phyloP scores from a whole-genome alignment of 2,888 invertebrate species.

The Neria commutata region DNA sequence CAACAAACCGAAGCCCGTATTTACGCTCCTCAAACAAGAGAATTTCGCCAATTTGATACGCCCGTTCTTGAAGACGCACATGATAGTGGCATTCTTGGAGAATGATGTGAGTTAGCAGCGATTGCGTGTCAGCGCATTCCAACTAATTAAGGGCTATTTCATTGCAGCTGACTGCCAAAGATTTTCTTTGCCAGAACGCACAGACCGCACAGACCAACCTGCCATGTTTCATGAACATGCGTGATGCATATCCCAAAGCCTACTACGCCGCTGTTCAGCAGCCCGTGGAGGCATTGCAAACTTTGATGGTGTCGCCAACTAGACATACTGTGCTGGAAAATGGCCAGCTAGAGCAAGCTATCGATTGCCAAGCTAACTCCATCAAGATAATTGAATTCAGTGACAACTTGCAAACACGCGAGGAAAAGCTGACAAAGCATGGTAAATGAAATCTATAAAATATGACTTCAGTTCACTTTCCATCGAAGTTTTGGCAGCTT shows the following conservation, averaged over 20 bases:
- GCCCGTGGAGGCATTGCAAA: slow-evolving; percentile 28
- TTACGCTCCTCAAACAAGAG: slow-evolving; percentile 12
- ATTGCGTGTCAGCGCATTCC: too few species aligned
- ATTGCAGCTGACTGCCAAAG: slow-evolving; percentile 32
- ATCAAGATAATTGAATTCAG: background rate
- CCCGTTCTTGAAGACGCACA: background rate
- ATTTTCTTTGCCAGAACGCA: slow-evolving; percentile 31
- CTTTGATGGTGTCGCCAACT: background rate
- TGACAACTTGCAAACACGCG: background rate
- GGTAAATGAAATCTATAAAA: background rate
- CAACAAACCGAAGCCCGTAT: background rate
- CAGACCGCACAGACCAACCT: slow-evolving; percentile 14
- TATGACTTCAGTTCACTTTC: too few species aligned
- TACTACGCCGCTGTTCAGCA: slow-evolving; percentile 35
- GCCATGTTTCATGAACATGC: slow-evolving; percentile 33
- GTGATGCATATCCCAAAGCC: slow-evolving; percentile 20
- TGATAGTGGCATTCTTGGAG: slow-evolving; percentile 16
- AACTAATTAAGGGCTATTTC: too few species aligned
- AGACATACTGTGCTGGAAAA: background rate
- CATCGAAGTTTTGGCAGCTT: too few species aligned
- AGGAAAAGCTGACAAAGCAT: background rate
- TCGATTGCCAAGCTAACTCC: background rate
- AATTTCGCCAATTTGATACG: slow-evolving; percentile 21
- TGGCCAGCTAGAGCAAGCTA: background rate
- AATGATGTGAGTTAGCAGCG: slow-evolving; percentile 31